Base-by-base conservation (phyloP, 2,888 invertebrate genomes). In the Ormyrus pomaceus region DNA sequence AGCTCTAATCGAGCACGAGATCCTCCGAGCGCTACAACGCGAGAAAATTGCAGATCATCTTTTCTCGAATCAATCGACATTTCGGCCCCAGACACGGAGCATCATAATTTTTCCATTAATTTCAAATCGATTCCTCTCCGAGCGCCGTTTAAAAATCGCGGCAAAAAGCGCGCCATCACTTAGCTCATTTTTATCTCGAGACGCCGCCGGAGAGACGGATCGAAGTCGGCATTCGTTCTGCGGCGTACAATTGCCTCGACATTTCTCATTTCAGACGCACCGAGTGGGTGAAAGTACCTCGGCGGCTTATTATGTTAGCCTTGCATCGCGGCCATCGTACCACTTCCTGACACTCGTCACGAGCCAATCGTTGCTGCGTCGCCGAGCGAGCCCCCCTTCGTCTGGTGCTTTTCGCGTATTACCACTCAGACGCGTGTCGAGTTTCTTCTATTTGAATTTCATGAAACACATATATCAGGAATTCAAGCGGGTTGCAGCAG, bases 291-390 rank as follows among this genome's bases (percentile, higher is more conserved):
- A 89, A 89, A 89, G 89, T 89, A 86, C 69, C 50, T 56, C 11
- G 45, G 34, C 83, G 84, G 83, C 79, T 86, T 87, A 89, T 88
- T 88, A 87, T 87, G 87, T 87, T 86, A 88, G 86, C 86, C 88
- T 89, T 89, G 87, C 87, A 89, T 87, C 89, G 86, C 88, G 88
- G 87, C 86, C 88, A 85, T 83, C 83, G 89, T 89, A 74, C 79
- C 48, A 79, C 78, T 78, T 78, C 78, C 72, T 77, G 66, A 72
- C 65, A 66, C 65, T 75, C 59, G 50, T 66, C 74, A 65, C 65
- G 65, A 65, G 56, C 56, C 19, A 65, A 73, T 74, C 66, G 65
- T 11, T 59, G 71, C 19, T 48, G 19, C 34, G 9, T 19, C 10
- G 4, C 34, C 34, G 51, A n/a, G 51, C 53, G 13, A 48, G 11